These are phyloP conservation scores for Dendronephthya gigantea DNA, from an alignment of 64 coral and sea anemone genomes.

Conservation along the genomic window DNA sequence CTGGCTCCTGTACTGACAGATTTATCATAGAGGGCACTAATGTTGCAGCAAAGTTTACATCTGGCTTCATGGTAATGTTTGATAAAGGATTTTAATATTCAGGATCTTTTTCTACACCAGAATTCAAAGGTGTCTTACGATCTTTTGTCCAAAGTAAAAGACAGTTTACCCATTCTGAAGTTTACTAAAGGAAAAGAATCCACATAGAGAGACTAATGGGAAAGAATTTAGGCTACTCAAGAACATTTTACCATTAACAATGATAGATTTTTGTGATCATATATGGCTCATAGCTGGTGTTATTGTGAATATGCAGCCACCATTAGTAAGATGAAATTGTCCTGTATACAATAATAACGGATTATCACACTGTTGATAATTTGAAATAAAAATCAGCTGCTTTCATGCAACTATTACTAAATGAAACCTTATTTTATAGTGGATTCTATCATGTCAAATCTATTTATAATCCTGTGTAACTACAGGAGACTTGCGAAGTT, in stretches of 20 bases:
- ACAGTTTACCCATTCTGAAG: not conserved
- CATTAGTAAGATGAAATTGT: not conserved
- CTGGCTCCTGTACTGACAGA: not conserved
- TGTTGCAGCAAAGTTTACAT: not conserved
- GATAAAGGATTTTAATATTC: constrained; percentile 3
- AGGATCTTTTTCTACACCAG: not conserved
- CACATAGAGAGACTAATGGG: not conserved
- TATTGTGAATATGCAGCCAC: not conserved
- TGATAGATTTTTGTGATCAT: constrained; percentile 1
- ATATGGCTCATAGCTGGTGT: not conserved
- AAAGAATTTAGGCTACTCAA: not conserved
- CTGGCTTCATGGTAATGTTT: not conserved
- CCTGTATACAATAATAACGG: not conserved
- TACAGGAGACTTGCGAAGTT: no score
- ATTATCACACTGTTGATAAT: not conserved
- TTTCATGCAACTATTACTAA: no score
- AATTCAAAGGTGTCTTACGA: not conserved
- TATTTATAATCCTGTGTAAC: no score
- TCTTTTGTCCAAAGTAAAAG: not conserved
- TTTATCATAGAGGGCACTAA: not conserved
- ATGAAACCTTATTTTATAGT: no score
- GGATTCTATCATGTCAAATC: no score
- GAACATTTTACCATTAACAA: not conserved
- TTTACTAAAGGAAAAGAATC: not conserved
- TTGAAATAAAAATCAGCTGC: no score